Conservation (phyloP, 2,113 vertebrate genomes). For the Syngnathus typhle region DNA sequence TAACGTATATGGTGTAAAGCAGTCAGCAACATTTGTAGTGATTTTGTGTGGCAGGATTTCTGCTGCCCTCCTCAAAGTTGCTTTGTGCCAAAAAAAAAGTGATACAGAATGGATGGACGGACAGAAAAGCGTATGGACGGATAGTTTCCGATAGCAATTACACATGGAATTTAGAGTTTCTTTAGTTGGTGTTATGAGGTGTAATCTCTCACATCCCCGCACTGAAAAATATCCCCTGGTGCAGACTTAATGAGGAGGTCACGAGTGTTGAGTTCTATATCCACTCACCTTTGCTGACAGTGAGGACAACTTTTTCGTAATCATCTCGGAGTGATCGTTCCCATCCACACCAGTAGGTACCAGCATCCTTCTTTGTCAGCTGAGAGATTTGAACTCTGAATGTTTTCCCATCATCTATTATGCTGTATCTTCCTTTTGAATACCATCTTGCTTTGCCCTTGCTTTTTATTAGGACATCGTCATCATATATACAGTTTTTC, state of each 20-base stretch:
- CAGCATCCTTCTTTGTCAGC: conserved; percentile 27
- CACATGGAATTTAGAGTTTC: neutral
- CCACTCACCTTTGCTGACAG: conserved; percentile 41
- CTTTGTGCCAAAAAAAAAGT: too few relatives aligned
- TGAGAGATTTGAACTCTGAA: conserved; percentile 38
- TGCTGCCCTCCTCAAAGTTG: neutral
- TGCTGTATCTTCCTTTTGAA: conserved; percentile 11
- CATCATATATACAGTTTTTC: accelerated
- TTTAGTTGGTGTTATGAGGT: neutral
- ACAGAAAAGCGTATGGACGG: too few relatives aligned
- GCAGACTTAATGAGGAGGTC: neutral
- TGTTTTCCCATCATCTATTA: conserved; percentile 35
- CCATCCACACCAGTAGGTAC: conserved; percentile 47
- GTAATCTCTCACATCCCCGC: neutral
- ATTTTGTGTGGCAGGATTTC: neutral
- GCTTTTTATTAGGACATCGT: conserved; percentile 35
- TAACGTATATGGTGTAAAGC: neutral
- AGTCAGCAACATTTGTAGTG: neutral
- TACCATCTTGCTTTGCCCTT: neutral
- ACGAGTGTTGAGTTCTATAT: neutral
- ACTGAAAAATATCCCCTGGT: neutral
- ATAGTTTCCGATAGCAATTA: neutral
- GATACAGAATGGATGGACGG: too few relatives aligned
- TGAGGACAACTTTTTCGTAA: conserved; percentile 16
- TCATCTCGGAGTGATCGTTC: conserved; percentile 42